Percentiles rank a stretch among this genome's conserved stretches.
Evolutionary conservation across 2,113 vertebrate species (phyloP).

Genomic region (Genyomyrus donnyi): DNA sequence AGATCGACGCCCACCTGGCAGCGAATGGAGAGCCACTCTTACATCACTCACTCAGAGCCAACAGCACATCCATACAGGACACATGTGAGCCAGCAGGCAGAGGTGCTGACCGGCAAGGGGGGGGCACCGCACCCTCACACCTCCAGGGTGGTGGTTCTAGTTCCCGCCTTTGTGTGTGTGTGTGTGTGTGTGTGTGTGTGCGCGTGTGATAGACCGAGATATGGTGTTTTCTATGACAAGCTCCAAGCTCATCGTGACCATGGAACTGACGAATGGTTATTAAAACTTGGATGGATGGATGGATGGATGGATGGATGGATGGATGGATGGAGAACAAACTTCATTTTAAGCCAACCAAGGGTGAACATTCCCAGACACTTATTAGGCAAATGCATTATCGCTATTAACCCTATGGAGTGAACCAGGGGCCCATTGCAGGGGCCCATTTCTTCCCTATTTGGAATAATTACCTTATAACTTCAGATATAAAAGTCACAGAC

Average conservation of each 20-base stretch:
- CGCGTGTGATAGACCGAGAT: background rate
- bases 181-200: background rate
- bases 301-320: background rate
- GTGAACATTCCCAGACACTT: background rate
- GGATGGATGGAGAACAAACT: background rate
- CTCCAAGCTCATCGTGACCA: background rate
- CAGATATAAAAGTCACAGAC: too few species aligned
- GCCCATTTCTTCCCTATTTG: too few species aligned
- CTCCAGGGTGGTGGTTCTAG: background rate
- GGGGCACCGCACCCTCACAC: background rate
- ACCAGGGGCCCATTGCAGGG: too few species aligned
- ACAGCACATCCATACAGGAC: background rate
- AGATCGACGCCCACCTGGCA: background rate
- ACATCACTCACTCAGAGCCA: slow-evolving; percentile 27
- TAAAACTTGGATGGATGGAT: background rate
- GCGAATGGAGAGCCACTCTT: background rate
- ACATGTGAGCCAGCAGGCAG: background rate
- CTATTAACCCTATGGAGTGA: background rate
- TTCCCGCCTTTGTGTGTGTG: background rate
- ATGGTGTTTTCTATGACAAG: background rate
- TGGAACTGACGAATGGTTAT: background rate
- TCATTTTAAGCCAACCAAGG: background rate
- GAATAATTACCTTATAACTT: too few species aligned
- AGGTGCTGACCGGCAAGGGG: background rate
- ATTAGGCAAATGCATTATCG: background rate